These are phyloP conservation scores for Lerema accius DNA, from an alignment of 1,140 invertebrate species.

Conservation along the genomic window DNA sequence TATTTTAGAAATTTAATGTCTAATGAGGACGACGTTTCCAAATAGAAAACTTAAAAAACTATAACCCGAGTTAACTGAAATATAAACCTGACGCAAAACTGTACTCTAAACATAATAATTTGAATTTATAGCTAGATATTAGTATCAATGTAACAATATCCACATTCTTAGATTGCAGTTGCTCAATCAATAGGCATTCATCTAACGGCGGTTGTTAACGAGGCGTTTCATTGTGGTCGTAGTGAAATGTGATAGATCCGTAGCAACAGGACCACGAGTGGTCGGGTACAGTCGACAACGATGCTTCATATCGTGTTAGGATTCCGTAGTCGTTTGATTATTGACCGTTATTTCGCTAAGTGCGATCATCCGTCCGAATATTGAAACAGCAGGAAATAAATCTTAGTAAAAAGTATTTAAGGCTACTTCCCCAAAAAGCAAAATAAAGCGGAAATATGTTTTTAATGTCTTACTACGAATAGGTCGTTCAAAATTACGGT, in stretches of 20 bases:
- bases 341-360: too few species aligned
- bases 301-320: conserved; percentile 6
- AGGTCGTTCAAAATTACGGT: too few species aligned
- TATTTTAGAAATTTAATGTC: too few species aligned
- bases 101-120: conserved; percentile 43
- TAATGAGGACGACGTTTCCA: too few species aligned
- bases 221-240: conserved; percentile 52
- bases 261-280: conserved; percentile 26
- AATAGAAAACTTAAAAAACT: too few species aligned
- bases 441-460: too few species aligned
- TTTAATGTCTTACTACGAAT: too few species aligned
- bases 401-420: too few species aligned
- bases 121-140: conserved; percentile 47
- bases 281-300: conserved; percentile 18
- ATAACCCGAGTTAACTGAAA: neutral
- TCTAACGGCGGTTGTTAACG: conserved; percentile 58
- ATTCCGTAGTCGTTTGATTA: too few species aligned
- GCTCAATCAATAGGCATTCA: conserved; percentile 63
- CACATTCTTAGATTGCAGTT: conserved; percentile 59
- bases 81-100: conserved; percentile 43
- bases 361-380: too few species aligned
- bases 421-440: too few species aligned
- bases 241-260: conserved; percentile 58
- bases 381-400: too few species aligned
- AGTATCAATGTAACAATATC: conserved; percentile 60